A percentile compares a stretch with the other conserved stretches of the same genome.
Evolutionary conservation across 2,113 vertebrate species (phyloP).

Genomic region (Triplophysa dalaica): DNA sequence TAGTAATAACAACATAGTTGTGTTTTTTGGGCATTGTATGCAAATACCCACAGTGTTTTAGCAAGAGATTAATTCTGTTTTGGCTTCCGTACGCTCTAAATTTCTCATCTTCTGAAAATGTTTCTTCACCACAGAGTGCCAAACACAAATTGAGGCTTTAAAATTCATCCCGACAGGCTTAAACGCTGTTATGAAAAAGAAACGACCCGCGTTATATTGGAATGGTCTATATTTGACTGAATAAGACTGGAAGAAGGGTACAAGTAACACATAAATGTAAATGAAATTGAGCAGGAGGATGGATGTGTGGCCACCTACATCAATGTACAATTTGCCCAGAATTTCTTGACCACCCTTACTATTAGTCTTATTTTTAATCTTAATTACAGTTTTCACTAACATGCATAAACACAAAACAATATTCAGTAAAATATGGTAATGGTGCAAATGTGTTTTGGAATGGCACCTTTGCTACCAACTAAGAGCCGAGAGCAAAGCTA

Average conservation of each 20-base stretch:
- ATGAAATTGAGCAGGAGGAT: too few species aligned
- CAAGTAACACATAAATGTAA: too few species aligned
- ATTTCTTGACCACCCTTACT: background rate
- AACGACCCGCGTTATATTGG: background rate
- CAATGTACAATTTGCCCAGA: background rate
- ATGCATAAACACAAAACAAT: background rate
- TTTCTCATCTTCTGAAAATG: background rate
- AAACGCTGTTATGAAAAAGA: conserved; percentile 18
- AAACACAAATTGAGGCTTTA: background rate
- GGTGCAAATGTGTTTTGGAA: conserved; percentile 2
- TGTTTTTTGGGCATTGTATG: background rate
- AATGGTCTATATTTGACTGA: background rate
- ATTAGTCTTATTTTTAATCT: too few species aligned
- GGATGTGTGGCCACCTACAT: too few species aligned
- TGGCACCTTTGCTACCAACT: background rate
- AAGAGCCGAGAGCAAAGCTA: background rate
- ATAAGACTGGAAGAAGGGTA: background rate
- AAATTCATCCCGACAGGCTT: background rate
- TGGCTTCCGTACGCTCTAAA: background rate
- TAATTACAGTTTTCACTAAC: too few species aligned
- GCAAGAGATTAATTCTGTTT: conserved; percentile 10
- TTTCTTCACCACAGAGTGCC: background rate
- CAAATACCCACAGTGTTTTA: background rate
- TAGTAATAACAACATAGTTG: background rate
- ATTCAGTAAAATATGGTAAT: background rate